Percentiles rank a stretch among this genome's conserved stretches.
Conservation (phyloP, 2,113 vertebrate species). For the Ornithorhynchus anatinus region DNA sequence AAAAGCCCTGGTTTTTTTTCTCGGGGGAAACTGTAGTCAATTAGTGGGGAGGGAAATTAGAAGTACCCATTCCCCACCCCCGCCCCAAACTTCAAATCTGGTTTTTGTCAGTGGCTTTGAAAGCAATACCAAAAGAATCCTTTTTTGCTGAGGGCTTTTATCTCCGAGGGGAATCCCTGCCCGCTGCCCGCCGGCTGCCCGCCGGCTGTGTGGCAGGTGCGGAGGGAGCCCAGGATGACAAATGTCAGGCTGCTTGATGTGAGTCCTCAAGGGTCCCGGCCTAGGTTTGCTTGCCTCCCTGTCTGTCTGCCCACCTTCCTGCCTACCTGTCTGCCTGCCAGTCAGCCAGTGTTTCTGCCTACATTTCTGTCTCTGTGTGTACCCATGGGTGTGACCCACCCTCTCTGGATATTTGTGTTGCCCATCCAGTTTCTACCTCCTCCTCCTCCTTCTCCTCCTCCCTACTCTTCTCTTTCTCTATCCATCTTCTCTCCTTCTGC, state of each 20-base stretch:
- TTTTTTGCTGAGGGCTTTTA: slow-evolving; percentile 25
- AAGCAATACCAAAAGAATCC: slow-evolving; percentile 36
- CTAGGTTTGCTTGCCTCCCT: too few relatives aligned
- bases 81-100: slow-evolving; percentile 50
- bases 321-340: too few relatives aligned
- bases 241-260: too few relatives aligned
- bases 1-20: too few relatives aligned
- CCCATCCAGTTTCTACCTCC: neutral
- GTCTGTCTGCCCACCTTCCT: too few relatives aligned
- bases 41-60: slow-evolving; percentile 60
- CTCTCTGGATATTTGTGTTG: too few relatives aligned
- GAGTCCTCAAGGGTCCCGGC: too few relatives aligned
- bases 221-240: too few relatives aligned
- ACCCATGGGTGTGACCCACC: too few relatives aligned
- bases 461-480: slow-evolving; percentile 34
- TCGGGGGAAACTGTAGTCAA: slow-evolving; percentile 41
- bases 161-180: neutral
- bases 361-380: too few relatives aligned
- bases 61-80: slow-evolving; percentile 41
- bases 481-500: slow-evolving; percentile 27
- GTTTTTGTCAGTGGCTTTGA: slow-evolving; percentile 58
- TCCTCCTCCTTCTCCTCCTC: neutral
- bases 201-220: too few relatives aligned
- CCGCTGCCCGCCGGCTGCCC: neutral
- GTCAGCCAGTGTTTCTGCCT: too few relatives aligned